A percentile compares a stretch with the other conserved stretches of the same genome.
phyloP scores from a whole-genome alignment of 2,888 invertebrate genomes.

The Melinaea marsaeus region DNA sequence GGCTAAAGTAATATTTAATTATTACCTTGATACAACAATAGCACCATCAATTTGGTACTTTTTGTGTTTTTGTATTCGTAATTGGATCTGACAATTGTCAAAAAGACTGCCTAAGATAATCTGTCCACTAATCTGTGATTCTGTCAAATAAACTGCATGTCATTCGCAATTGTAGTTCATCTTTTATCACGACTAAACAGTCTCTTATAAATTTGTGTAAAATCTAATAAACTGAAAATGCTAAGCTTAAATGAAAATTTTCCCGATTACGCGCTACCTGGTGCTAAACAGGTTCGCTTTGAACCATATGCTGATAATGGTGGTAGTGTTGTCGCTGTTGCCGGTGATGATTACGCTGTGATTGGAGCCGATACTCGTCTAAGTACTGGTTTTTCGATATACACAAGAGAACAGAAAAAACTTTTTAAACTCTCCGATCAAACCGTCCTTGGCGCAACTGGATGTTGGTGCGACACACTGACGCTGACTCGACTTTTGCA shows the following conservation, averaged over 20 bases:
- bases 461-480: slow-evolving; percentile 98
- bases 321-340: slow-evolving; percentile 96
- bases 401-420: slow-evolving; percentile 92
- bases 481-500: slow-evolving; percentile 90
- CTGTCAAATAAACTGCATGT: slow-evolving; percentile 13
- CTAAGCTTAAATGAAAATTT: slow-evolving; percentile 57
- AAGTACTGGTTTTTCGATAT: slow-evolving; percentile 93
- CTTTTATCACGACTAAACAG: not conserved
- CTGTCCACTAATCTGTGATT: slow-evolving; percentile 5
- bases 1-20: too few species aligned
- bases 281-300: slow-evolving; percentile 72
- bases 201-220: slow-evolving; percentile 6
- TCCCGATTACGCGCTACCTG: slow-evolving; percentile 73
- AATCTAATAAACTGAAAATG: slow-evolving; percentile 42
- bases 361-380: slow-evolving; percentile 97
- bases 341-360: slow-evolving; percentile 96
- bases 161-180: slow-evolving; percentile 8
- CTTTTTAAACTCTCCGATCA: slow-evolving; percentile 87
- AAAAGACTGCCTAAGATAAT: not conserved
- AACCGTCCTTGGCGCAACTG: slow-evolving; percentile 95
- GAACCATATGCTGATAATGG: slow-evolving; percentile 76
- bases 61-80: too few species aligned
- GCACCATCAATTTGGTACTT: too few species aligned
- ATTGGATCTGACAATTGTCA: too few species aligned
- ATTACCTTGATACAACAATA: too few species aligned